Percentiles rank a stretch among this genome's conserved stretches.
Evolutionary conservation across 2,797 vertebrate species (phyloP).

Genomic region (Amblyopsis hoosieri): DNA sequence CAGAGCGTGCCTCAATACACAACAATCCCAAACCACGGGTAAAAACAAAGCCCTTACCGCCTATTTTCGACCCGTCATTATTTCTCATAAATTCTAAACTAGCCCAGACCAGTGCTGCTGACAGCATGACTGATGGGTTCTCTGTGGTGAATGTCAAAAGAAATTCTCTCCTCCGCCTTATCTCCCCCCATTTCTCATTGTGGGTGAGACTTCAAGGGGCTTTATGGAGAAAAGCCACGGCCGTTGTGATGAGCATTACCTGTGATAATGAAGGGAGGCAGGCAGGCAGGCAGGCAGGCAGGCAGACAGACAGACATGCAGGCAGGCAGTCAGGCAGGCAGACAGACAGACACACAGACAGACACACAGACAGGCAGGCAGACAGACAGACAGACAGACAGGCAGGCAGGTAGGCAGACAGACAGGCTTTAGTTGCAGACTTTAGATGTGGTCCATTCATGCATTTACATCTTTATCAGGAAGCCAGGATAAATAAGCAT

Average conservation of each 20-base stretch:
- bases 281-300: constrained; percentile 43
- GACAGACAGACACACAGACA: not conserved
- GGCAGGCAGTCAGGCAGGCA: constrained; percentile 4
- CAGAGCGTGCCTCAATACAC: constrained; percentile 67
- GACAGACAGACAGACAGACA: not conserved
- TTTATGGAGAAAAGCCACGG: constrained; percentile 75
- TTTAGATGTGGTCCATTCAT: constrained; percentile 55
- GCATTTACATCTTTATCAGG: constrained; percentile 65
- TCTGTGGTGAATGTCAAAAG: constrained; percentile 82
- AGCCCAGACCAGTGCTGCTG: constrained; percentile 76
- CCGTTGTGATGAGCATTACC: constrained; percentile 78
- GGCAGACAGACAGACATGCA: constrained; percentile 26
- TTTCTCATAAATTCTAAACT: constrained; percentile 84
- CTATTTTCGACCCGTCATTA: constrained; percentile 82
- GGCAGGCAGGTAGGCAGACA: not conserved
- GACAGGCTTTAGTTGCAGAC: too few relatives aligned
- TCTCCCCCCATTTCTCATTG: constrained; percentile 78
- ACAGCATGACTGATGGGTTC: constrained; percentile 86
- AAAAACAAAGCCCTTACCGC: constrained; percentile 62
- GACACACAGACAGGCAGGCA: constrained; percentile 27
- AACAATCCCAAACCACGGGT: constrained; percentile 66
- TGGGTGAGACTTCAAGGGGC: constrained; percentile 72
- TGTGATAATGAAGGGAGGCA: constrained; percentile 80
- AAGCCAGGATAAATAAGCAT: constrained; percentile 61
- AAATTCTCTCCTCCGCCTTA: constrained; percentile 81